Base-by-base conservation (phyloP, 2,797 vertebrate genomes). In the Tachyglossus aculeatus region DNA sequence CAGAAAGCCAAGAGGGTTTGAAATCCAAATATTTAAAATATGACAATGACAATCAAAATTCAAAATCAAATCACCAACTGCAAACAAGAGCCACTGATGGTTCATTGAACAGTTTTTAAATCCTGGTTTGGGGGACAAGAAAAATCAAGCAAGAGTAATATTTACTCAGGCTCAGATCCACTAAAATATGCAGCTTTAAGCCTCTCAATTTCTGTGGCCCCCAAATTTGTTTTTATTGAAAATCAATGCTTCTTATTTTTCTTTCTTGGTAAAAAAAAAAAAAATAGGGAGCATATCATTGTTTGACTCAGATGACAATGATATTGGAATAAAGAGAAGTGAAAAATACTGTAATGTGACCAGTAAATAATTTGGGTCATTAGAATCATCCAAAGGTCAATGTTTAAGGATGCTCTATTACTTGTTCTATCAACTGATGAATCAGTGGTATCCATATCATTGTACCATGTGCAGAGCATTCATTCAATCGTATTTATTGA, bases 1-100 rank as follows among this genome's bases (percentile, higher is more conserved):
- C 24, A 55, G 14, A 36, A 71, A 19, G 13, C 54, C 15, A 37
- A 66, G 3, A 60, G 7, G 13, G 16, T 38, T 67, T 38, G 0
- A n/a, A 61, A 77, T 18, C 48, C 53, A 83, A 47, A 66, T 3
- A 19, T 6, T 56, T 14, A 4, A 50, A 67, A 65, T 45, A 32
- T 61, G 10, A 19, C 27, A 16, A 1, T 25, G 53, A 53, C 54
- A 15, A 18, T 15, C 3, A 43, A 22, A 36, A 33, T 25, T 1
- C 4, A n/a, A n/a, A n/a, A n/a, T n/a, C n/a, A n/a, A n/a, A n/a
- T 13, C 10, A 7, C 0, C 37, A 39, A 15, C 11, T 0, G 5
- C 47, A 38, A 11, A 10, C 68, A 43, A 53, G 0, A 22, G 34
- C 38, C 61, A 29, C 51, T 12, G 21, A 7, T 0, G 25, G 31